Conservation (phyloP, 2,113 vertebrate species). For the Hippoglossus stenolepis region DNA sequence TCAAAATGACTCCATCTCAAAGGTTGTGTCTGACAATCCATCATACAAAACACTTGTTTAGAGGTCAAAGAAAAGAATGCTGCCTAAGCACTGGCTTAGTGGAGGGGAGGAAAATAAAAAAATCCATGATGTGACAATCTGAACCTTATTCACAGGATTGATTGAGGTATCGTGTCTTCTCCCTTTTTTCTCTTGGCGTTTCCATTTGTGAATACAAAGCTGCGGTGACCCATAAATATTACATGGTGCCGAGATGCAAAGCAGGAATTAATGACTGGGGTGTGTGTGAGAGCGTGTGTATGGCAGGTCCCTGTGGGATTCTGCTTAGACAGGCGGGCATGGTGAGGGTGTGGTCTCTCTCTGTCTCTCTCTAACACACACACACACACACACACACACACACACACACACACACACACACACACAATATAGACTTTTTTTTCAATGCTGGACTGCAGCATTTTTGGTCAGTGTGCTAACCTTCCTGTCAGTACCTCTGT, state of each 20-base stretch:
- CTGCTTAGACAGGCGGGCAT: conserved; percentile 79
- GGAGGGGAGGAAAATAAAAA: conserved; percentile 55
- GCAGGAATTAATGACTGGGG: conserved; percentile 84
- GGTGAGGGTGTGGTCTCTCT: conserved; percentile 70
- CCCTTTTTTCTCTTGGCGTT: conserved; percentile 74
- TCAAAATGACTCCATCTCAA: conserved; percentile 62
- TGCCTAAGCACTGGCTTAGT: conserved; percentile 74
- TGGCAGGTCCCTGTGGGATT: conserved; percentile 78
- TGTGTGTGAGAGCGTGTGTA: conserved; percentile 70
- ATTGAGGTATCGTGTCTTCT: conserved; percentile 80
- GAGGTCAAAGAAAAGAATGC: conserved; percentile 78
- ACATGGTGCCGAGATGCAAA: conserved; percentile 85
- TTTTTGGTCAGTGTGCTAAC: conserved; percentile 52
- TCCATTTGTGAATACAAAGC: conserved; percentile 84
- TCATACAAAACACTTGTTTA: conserved; percentile 73
- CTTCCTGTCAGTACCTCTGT: conserved; percentile 59
- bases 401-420: conserved; percentile 6
- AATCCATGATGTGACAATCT: conserved; percentile 74
- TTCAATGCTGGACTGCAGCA: conserved; percentile 42
- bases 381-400: neutral
- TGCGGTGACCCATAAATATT: conserved; percentile 86
- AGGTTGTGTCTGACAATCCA: conserved; percentile 72
- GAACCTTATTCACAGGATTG: conserved; percentile 78
- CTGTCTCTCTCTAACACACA: conserved; percentile 13
- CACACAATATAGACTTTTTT: conserved; percentile 29